Conservation (phyloP, 1,140 invertebrate genomes). For the Saccostrea echinata region DNA sequence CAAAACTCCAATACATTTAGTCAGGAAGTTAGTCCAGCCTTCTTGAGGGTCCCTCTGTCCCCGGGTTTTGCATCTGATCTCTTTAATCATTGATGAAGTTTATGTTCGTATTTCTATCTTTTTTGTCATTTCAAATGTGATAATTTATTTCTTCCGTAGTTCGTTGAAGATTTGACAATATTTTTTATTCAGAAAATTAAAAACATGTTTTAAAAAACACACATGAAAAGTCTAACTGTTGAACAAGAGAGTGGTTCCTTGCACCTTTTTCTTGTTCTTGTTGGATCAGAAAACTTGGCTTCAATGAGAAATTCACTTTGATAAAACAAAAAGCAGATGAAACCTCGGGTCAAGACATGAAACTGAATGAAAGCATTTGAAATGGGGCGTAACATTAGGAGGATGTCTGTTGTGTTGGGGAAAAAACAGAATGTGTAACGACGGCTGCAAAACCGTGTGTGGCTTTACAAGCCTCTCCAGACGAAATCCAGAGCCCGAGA, state of each 20-base stretch:
- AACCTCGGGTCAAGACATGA: constrained; percentile 33
- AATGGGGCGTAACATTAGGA: constrained; percentile 38
- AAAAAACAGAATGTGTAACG: constrained; percentile 16
- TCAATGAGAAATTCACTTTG: constrained; percentile 28
- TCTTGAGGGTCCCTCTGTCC: neutral
- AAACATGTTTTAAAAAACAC: neutral
- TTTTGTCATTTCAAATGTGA: no score
- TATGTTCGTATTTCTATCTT: no score
- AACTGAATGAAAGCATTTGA: constrained; percentile 37
- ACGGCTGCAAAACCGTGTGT: constrained; percentile 20
- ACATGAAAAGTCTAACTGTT: neutral
- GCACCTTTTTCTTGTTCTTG: neutral
- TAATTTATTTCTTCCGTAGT: no score
- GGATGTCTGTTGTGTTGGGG: constrained; percentile 8
- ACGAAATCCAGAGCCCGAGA: constrained; percentile 29
- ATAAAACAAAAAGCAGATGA: constrained; percentile 39
- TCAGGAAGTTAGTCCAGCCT: neutral
- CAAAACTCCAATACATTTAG: neutral
- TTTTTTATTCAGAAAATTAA: neutral
- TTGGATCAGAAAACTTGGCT: neutral
- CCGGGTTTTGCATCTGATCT: neutral
- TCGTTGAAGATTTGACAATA: no score
- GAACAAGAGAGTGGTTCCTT: neutral
- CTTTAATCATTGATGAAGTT: no score
- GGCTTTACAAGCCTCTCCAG: constrained; percentile 8